phyloP scores from a whole-genome alignment of 1,140 invertebrate species.

The Diorhabda carinulata region DNA sequence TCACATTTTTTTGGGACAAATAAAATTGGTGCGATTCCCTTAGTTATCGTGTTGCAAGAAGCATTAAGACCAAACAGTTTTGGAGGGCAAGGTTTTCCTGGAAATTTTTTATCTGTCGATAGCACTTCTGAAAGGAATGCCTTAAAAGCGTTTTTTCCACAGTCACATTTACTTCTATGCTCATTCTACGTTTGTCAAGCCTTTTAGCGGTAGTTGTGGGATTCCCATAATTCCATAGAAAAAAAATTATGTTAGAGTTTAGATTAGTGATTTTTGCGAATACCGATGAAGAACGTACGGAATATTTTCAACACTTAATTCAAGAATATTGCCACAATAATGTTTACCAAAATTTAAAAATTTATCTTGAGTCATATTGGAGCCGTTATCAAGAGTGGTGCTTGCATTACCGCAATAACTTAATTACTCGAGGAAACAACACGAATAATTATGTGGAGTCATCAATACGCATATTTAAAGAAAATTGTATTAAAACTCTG shows the following conservation, averaged over 20 bases:
- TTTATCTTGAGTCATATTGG: slow-evolving; percentile 9
- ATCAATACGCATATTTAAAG: slow-evolving; percentile 23
- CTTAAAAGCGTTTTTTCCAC: slow-evolving; percentile 10
- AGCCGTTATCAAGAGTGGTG: slow-evolving; percentile 4
- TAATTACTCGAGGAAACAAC: slow-evolving; percentile 18
- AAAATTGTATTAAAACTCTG: slow-evolving; percentile 20
- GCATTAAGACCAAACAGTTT: no score
- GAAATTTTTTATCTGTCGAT: no score
- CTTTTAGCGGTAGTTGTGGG: slow-evolving; percentile 14
- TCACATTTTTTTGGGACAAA: no score
- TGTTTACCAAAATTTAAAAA: slow-evolving; percentile 11
- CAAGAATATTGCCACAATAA: slow-evolving; percentile 8
- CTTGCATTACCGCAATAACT: background rate
- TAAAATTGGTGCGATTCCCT: no score
- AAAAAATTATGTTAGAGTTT: no score
- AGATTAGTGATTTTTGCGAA: no score
- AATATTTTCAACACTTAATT: slow-evolving; percentile 15
- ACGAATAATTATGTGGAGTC: slow-evolving; percentile 20
- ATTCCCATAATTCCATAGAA: background rate
- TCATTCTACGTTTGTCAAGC: slow-evolving; percentile 8
- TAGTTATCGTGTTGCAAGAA: no score
- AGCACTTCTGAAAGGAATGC: slow-evolving; percentile 17
- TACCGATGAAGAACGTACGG: background rate
- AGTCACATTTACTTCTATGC: slow-evolving; percentile 9
- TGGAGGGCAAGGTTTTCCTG: no score